phyloP scores from a whole-genome alignment of 2,888 invertebrate genomes.

The Monoplex corrugatus region DNA sequence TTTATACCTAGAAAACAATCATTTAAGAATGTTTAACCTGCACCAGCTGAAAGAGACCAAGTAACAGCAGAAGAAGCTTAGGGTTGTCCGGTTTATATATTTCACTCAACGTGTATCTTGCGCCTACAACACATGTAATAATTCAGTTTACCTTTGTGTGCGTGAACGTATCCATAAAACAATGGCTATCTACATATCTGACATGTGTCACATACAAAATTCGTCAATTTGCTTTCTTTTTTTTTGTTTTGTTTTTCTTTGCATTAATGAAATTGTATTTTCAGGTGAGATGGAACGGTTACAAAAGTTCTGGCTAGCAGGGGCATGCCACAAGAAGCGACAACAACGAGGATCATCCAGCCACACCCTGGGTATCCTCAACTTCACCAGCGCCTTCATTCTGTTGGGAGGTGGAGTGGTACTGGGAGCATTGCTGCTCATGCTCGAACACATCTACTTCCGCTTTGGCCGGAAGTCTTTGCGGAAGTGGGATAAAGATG shows the following conservation, averaged over 20 bases:
- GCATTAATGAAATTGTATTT: slow-evolving; percentile 42
- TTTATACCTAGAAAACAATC: no score
- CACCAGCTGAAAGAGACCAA: no score
- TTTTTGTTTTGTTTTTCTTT: no score
- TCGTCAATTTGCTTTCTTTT: no score
- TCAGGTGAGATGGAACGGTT: slow-evolving; percentile 95
- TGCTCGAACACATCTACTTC: slow-evolving; percentile 97
- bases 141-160: background rate
- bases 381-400: slow-evolving; percentile 98
- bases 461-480: slow-evolving; percentile 85
- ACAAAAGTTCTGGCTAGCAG: slow-evolving; percentile 96
- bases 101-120: no score
- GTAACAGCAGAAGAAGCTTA: no score
- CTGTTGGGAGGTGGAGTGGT: slow-evolving; percentile 96
- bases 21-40: no score
- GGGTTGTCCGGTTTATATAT: no score
- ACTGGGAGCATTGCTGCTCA: slow-evolving; percentile 92
- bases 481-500: slow-evolving; percentile 87
- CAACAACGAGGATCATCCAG: slow-evolving; percentile 88
- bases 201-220: no score
- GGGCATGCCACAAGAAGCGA: slow-evolving; percentile 93
- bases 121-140: no score
- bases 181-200: no score
- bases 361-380: slow-evolving; percentile 84
- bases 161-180: background rate